Evolutionary conservation across 2,888 invertebrate genomes (phyloP), one percentile per base, ranked within the genome.

Genomic region (Macaria liturata): DNA sequence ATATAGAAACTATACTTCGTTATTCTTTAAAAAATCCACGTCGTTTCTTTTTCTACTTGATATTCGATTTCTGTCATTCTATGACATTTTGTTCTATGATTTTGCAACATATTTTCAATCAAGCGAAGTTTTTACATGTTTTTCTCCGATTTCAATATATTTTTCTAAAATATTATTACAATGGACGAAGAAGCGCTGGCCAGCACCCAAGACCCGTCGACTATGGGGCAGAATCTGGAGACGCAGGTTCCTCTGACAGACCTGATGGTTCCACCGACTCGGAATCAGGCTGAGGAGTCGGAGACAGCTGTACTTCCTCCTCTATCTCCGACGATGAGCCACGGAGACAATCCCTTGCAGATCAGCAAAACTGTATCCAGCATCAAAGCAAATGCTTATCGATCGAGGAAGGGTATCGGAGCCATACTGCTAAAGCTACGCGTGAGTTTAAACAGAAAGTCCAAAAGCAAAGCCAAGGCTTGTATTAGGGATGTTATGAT

Each of bases 91-190:
- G 49, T 59, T 55, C 43, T 39, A 55, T 40, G 40, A 52, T 40
- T 39, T 39, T 20, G 39, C 54, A 51, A 51, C 44, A 39, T 31
- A 46, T 46, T 44, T 49, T 44, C 7, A 46, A 49, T 40, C 40
- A 46, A 37, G 46, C 20, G 9, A 40, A 45, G 46, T 8, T 40
- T 49, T 43, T 51, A 51, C 9, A 30, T 54, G 47, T 52, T 43
- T 43, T 50, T 54, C n/a, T 47, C 32, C 48, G 40, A 45, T 49
- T 55, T 4, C 32, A 49, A 55, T 46, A 55, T 49, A 55, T 46
- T 31, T 55, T 43, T 49, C 42, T 43, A 42, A 48, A 54, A 37
- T 51, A 45, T 39, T 51, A 51, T 51, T 51, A 54, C 43, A 54
- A 54, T 54, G 54, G 54, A 54, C 9, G 43, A 48, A 48, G 43